A percentile compares a stretch with the other conserved stretches of the same genome.
These are phyloP conservation scores for Neolamprologus kungweensis DNA, from an alignment of 2,113 vertebrate species.

Conservation along the genomic window DNA sequence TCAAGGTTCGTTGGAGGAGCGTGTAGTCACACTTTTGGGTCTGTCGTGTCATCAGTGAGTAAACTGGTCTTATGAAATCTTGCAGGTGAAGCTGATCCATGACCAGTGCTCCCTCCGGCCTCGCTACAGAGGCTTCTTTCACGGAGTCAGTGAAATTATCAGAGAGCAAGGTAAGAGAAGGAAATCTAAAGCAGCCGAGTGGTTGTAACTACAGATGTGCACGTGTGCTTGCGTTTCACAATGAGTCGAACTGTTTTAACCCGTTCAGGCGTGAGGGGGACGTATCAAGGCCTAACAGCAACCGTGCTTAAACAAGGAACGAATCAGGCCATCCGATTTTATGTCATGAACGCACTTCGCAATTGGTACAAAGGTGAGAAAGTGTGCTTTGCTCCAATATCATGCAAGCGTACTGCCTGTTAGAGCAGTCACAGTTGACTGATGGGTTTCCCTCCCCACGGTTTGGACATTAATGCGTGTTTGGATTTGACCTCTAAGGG, in stretches of 20 bases:
- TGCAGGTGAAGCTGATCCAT: conserved; percentile 79
- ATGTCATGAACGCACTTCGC: conserved; percentile 72
- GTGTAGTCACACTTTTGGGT: not conserved
- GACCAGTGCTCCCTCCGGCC: conserved; percentile 73
- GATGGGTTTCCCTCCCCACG: not conserved
- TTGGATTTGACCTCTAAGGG: conserved; percentile 42
- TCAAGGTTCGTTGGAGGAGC: conserved; percentile 61
- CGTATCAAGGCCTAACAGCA: conserved; percentile 75
- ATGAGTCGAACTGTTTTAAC: not conserved
- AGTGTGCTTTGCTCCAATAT: not conserved
- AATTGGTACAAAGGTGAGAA: conserved; percentile 79
- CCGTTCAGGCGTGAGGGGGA: conserved; percentile 70
- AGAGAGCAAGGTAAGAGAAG: conserved; percentile 67
- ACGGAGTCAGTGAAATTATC: conserved; percentile 75
- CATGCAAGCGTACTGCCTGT: not conserved
- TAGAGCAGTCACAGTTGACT: not conserved
- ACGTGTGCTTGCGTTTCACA: not conserved
- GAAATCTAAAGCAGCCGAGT: not conserved
- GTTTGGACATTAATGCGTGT: not conserved
- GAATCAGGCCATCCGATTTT: conserved; percentile 79
- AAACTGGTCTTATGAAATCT: not conserved
- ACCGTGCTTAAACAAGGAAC: conserved; percentile 76
- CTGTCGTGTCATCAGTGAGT: not conserved
- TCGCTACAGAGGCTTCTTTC: conserved; percentile 75
- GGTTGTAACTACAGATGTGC: not conserved